These are phyloP conservation scores for Dryobotodes eremita DNA, from an alignment of 2,888 invertebrate species.

Conservation along the genomic window DNA sequence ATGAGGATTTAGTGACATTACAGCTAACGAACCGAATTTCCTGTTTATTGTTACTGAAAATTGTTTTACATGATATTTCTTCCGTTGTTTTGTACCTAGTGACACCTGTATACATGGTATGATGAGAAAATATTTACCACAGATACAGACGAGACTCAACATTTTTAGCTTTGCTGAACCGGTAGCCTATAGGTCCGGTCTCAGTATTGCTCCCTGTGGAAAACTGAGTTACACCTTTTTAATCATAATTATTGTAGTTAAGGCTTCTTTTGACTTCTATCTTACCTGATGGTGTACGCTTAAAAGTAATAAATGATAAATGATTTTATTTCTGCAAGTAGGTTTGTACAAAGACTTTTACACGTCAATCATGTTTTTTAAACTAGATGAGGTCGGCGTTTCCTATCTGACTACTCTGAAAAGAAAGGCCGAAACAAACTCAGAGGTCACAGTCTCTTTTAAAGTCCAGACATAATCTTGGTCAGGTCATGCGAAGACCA, in stretches of 20 bases:
- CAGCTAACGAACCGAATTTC: constrained; percentile 14
- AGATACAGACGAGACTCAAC: too few relatives aligned
- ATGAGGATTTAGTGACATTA: constrained; percentile 14
- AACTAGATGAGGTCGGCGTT: too few relatives aligned
- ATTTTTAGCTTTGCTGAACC: neutral
- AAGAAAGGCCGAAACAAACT: too few relatives aligned
- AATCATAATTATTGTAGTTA: neutral
- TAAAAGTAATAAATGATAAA: too few relatives aligned
- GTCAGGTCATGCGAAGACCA: too few relatives aligned
- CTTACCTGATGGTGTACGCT: neutral
- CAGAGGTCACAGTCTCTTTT: too few relatives aligned
- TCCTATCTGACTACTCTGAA: too few relatives aligned
- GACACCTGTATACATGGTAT: too few relatives aligned
- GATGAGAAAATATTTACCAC: neutral
- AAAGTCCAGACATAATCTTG: too few relatives aligned
- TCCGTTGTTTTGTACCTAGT: neutral
- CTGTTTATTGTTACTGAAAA: constrained; percentile 16
- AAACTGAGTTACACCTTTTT: neutral
- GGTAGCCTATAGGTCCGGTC: neutral
- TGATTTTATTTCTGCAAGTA: too few relatives aligned
- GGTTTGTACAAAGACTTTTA: too few relatives aligned
- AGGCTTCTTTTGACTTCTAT: neutral
- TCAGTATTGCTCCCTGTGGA: neutral
- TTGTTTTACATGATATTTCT: neutral
- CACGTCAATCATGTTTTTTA: too few relatives aligned